Conservation (phyloP, 2,888 invertebrate genomes). For the Anarsia innoxiella region DNA sequence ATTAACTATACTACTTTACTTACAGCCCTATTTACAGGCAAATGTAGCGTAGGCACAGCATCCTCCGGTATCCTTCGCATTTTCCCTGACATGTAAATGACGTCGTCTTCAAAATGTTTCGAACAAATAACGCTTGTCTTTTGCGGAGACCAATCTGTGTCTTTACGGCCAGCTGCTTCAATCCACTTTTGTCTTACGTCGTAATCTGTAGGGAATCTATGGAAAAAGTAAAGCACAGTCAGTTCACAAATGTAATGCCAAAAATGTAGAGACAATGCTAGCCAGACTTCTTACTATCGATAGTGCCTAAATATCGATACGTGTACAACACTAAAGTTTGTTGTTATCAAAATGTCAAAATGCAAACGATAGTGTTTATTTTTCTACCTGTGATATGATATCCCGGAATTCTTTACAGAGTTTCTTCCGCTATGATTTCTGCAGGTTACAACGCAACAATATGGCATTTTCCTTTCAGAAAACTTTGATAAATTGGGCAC, state of each 20-base stretch:
- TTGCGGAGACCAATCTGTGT: conserved; percentile 3
- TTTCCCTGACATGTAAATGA: neutral
- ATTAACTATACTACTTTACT: too few species aligned
- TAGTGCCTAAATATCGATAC: neutral
- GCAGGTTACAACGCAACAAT: conserved; percentile 4
- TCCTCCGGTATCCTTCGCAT: neutral
- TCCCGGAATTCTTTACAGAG: neutral
- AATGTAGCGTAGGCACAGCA: conserved; percentile 2
- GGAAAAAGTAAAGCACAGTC: too few species aligned
- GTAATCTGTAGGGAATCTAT: conserved; percentile 4
- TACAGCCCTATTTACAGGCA: neutral
- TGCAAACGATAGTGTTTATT: neutral
- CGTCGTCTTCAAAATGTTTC: conserved; percentile 1
- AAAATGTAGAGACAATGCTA: too few species aligned
- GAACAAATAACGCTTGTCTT: conserved; percentile 6
- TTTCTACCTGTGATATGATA: conserved; percentile 1
- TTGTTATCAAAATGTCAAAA: neutral
- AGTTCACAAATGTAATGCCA: too few species aligned
- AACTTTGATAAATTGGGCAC: too few species aligned
- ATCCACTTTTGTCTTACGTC: conserved; percentile 5
- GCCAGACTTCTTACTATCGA: too few species aligned
- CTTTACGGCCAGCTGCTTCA: neutral
- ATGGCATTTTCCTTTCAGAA: too few species aligned
- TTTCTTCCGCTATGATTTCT: conserved; percentile 2
- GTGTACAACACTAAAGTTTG: neutral